A percentile compares a stretch with the other conserved stretches of the same genome.
Evolutionary conservation across 2,797 vertebrate species (phyloP).

Genomic region (Cercopithecus hamlyni): DNA sequence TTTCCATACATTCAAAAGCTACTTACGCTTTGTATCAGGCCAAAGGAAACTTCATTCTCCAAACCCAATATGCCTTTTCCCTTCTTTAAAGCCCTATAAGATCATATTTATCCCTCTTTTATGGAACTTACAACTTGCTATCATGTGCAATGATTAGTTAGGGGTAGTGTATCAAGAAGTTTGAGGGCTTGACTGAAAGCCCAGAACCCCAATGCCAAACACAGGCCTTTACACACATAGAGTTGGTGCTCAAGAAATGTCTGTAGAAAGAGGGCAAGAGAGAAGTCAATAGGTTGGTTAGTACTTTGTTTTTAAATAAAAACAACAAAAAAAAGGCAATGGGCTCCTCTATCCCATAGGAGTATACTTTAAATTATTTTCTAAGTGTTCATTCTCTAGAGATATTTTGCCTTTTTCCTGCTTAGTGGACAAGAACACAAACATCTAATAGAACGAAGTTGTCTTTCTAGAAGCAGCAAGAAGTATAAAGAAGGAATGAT

Average conservation of each 20-base stretch:
- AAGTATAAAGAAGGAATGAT: not conserved
- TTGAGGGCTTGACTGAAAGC: not conserved
- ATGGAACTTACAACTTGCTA: not conserved
- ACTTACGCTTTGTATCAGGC: not conserved
- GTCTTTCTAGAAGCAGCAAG: constrained; percentile 14
- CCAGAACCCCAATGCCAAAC: not conserved
- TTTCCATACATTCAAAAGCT: constrained; percentile 2
- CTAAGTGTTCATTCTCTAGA: constrained; percentile 37
- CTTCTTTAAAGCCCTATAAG: not conserved
- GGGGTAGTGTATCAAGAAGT: not conserved
- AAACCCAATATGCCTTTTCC: not conserved
- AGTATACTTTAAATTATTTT: not conserved
- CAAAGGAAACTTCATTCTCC: constrained; percentile 2
- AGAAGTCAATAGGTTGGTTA: not conserved
- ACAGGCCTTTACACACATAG: not conserved
- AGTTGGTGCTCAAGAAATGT: not conserved
- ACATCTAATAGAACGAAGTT: not conserved
- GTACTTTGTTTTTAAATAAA: constrained; percentile 39
- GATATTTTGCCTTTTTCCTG: not conserved
- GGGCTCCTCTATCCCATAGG: not conserved
- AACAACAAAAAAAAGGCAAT: not conserved
- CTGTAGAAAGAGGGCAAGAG: not conserved
- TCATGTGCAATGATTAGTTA: not conserved
- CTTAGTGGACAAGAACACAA: not conserved
- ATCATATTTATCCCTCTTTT: not conserved